phyloP scores from a whole-genome alignment of 2,113 vertebrate species.

The Heterotilapia buettikoferi region DNA sequence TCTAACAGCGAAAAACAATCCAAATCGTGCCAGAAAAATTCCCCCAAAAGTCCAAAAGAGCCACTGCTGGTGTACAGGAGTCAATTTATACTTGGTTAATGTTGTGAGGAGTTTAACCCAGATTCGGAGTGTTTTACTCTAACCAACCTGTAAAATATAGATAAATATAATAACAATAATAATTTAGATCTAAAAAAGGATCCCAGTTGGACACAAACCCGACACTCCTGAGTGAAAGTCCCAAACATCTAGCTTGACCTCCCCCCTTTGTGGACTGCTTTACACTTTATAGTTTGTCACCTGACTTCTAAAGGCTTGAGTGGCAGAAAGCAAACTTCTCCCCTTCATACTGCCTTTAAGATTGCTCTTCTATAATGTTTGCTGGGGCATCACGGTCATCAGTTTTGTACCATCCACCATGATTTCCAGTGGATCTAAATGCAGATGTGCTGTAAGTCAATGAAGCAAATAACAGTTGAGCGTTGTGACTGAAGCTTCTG shows the following conservation, averaged over 20 bases:
- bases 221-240: not conserved
- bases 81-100: not conserved
- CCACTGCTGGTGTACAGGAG: not conserved
- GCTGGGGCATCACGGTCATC: not conserved
- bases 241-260: not conserved
- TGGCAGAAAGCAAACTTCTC: not conserved
- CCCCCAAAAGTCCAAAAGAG: not conserved
- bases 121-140: not conserved
- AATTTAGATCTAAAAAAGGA: not conserved
- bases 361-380: not conserved
- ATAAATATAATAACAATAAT: not conserved
- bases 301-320: not conserved
- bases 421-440: not conserved
- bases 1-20: not conserved
- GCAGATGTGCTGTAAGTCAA: not conserved
- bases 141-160: not conserved
- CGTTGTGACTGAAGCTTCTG: not conserved
- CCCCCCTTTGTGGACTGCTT: not conserved
- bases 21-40: not conserved
- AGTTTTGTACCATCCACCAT: not conserved
- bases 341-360: not conserved
- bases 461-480: not conserved
- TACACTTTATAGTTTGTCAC: not conserved
- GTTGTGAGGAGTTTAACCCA: not conserved
- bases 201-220: not conserved